These are phyloP conservation scores for Bubalus kerabau DNA, from an alignment of 2,113 vertebrate genomes.

Conservation along the genomic window DNA sequence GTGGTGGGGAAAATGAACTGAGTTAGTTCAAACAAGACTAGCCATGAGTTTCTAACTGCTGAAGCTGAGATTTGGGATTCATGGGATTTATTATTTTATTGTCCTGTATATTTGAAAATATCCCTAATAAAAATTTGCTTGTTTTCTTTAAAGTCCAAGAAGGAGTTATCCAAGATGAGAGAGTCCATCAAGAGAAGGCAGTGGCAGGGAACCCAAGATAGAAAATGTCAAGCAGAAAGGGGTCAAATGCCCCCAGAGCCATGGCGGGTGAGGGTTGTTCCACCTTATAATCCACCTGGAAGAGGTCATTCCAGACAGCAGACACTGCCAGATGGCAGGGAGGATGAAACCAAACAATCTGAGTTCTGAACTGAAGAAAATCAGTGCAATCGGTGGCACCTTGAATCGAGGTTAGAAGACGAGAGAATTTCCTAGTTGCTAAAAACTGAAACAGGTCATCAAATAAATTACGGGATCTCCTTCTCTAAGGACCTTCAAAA, in stretches of 20 bases:
- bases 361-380: neutral
- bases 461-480: conserved; percentile 50
- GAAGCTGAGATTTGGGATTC: neutral
- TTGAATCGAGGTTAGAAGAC: conserved; percentile 44
- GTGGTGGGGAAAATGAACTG: neutral
- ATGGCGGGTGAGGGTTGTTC: neutral
- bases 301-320: neutral
- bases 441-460: conserved; percentile 64
- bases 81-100: neutral
- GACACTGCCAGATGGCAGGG: neutral
- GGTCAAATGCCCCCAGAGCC: neutral
- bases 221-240: neutral
- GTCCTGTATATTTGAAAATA: neutral
- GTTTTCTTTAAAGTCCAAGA: neutral
- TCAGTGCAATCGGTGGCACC: neutral
- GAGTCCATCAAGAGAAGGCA: neutral
- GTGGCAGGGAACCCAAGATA: neutral
- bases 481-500: conserved; percentile 45
- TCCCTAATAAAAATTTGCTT: neutral
- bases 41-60: neutral
- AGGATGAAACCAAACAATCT: neutral
- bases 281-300: neutral
- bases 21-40: neutral
- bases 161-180: neutral
- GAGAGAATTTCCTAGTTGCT: conserved; percentile 45